Base-by-base conservation (phyloP, 2,797 vertebrate species). In the Rhabdomys pumilio region DNA sequence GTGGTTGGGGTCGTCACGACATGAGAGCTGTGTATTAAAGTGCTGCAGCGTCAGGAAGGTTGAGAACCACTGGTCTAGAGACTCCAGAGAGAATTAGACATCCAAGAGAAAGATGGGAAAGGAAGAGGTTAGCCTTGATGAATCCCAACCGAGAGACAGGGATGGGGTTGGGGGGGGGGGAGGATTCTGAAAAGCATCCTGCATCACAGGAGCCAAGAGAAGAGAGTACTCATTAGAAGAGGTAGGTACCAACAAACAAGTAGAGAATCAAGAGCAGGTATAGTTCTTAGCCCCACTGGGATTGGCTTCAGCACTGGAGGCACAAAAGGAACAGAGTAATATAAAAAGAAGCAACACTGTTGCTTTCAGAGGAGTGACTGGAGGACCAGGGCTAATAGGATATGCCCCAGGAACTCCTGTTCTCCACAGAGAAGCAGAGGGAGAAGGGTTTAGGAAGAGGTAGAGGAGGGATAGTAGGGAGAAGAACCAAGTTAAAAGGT, bases 211-310 rank as follows among this genome's bases (percentile, higher is more conserved):
- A 83, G 55, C 88, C 22, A 8, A 38, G 44, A 69, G 67, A 47
- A 47, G 59, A 53, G 17, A 0, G 2, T 29, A 5, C 38, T 65
- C 24, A 5, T 13, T 0, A 1, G 15, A 86, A 29, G 77, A 73
- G 14, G 11, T 34, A 38, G 57, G 14, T 0, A 0, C 53, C 76
- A 44, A n/a, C 55, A 22, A 0, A 20, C 55, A 31, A 0, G 0
- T 44, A 31, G 81, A n/a, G 20, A 72, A 15, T 22, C 15, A 29
- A 79, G 31, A 83, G 38, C 38, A 13, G 44, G 26, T 3, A 22
- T 2, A 14, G 22, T 9, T 44, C 57, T 24, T 0, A 1, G 47
- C 47, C 38, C 22, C 20, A 31, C 10, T 59, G 26, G 59, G 20
- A 17, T 14, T 26, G n/a, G 31, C 53, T 24, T 65, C 44, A 9